Evolutionary conservation across 2,797 vertebrate genomes (phyloP).

Genomic region (Artibeus jamaicensis): DNA sequence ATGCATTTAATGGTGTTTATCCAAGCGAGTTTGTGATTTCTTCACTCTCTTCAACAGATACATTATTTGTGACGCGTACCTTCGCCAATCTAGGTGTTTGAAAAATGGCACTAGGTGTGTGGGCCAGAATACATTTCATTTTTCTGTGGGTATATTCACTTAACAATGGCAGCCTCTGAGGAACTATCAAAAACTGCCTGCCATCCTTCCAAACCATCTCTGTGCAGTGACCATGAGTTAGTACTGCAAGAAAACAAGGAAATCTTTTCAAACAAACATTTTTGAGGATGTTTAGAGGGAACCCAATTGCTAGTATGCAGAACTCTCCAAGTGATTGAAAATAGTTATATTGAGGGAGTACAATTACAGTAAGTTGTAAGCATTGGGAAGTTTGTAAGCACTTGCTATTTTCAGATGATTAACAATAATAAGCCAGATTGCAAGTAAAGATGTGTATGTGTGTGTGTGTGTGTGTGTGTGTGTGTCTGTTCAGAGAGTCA

Average conservation of each 20-base stretch:
- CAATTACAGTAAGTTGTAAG: neutral
- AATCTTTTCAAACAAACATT: conserved; percentile 72
- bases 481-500: neutral
- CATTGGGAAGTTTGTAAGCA: neutral
- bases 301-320: conserved; percentile 3
- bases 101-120: conserved; percentile 47
- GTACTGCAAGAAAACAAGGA: conserved; percentile 72
- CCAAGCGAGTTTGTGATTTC: conserved; percentile 65
- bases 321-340: neutral
- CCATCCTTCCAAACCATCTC: conserved; percentile 58
- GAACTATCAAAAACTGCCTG: conserved; percentile 30
- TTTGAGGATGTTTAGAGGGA: conserved; percentile 66
- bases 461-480: neutral
- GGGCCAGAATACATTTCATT: conserved; percentile 43
- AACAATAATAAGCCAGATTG: conserved; percentile 32
- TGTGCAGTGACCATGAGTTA: conserved; percentile 52
- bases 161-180: conserved; percentile 25
- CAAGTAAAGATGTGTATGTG: neutral
- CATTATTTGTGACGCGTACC: conserved; percentile 64
- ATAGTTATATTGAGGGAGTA: neutral
- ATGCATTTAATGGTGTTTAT: conserved; percentile 69
- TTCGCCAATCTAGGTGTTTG: conserved; percentile 62
- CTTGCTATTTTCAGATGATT: conserved; percentile 34
- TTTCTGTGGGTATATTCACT: conserved; percentile 4
- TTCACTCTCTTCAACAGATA: conserved; percentile 60